A percentile compares a stretch with the other conserved stretches of the same genome.
phyloP scores from a whole-genome alignment of 92 coral and sea anemone genomes.

The Phymanthus crucifer region DNA sequence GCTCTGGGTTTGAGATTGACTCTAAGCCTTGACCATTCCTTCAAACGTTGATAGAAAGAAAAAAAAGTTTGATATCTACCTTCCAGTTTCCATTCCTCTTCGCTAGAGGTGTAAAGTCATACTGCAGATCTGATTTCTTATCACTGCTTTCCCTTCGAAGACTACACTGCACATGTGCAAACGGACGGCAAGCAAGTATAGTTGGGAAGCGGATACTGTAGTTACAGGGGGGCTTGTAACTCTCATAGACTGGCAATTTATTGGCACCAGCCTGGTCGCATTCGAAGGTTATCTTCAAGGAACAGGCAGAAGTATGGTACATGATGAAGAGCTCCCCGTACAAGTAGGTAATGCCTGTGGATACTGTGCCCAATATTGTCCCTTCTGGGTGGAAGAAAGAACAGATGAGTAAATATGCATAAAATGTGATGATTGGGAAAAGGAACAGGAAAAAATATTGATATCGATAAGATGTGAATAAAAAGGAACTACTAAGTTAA shows the following conservation, averaged over 20 bases:
- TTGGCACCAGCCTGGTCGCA: slow-evolving; percentile 30
- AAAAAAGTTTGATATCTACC: slow-evolving; percentile 22
- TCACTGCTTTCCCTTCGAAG: slow-evolving; percentile 35
- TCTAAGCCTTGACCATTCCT: too few species aligned
- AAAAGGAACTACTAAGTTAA: not conserved
- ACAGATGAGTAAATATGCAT: not conserved
- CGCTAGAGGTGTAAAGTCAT: slow-evolving; percentile 70
- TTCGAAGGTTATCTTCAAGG: slow-evolving; percentile 38
- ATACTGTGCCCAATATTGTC: slow-evolving; percentile 28
- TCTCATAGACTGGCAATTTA: slow-evolving; percentile 31
- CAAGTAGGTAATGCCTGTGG: slow-evolving; percentile 16
- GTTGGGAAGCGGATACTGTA: slow-evolving; percentile 67
- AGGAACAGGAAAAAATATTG: not conserved
- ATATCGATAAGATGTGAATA: not conserved
- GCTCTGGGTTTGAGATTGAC: too few species aligned
- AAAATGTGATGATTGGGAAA: not conserved
- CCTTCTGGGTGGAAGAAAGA: slow-evolving; percentile 1
- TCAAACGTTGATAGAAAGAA: not conserved
- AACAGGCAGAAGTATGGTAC: slow-evolving; percentile 21
- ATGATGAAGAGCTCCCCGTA: slow-evolving; percentile 43
- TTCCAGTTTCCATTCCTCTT: slow-evolving; percentile 71
- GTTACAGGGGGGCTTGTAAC: slow-evolving; percentile 5
- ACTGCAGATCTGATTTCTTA: slow-evolving; percentile 42
- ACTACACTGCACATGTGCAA: slow-evolving; percentile 81
- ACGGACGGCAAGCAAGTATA: slow-evolving; percentile 72